Percentiles rank a stretch among this genome's conserved stretches.
Conservation (phyloP, 2,113 vertebrate species). For the Riparia riparia region DNA sequence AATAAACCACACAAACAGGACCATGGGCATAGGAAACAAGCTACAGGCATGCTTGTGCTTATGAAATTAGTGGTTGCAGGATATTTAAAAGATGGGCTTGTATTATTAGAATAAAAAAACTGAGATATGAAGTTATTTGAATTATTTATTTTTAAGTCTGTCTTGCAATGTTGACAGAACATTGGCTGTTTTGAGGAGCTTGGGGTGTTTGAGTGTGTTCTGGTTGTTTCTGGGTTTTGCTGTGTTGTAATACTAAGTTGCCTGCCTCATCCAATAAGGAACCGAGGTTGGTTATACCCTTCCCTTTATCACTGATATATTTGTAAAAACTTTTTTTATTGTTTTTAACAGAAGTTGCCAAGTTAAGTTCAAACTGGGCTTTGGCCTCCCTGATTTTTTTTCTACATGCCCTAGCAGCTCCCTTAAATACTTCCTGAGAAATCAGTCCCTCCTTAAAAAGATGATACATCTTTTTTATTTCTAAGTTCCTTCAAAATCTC, state of each 20-base stretch:
- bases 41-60: neutral
- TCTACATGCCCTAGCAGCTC: too few species aligned
- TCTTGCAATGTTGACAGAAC: neutral
- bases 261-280: too few species aligned
- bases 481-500: too few species aligned
- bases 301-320: too few species aligned
- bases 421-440: too few species aligned
- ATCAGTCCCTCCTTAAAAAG: too few species aligned
- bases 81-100: neutral
- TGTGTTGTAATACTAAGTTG: neutral
- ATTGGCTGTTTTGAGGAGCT: neutral
- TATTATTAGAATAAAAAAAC: neutral
- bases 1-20: neutral
- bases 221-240: neutral
- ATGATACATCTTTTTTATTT: too few species aligned
- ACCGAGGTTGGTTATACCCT: too few species aligned
- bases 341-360: too few species aligned
- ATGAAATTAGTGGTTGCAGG: neutral
- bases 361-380: too few species aligned
- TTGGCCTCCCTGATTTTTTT: too few species aligned
- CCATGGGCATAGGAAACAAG: neutral
- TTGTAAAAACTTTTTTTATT: too few species aligned
- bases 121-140: neutral
- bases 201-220: neutral
- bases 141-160: neutral